These are phyloP conservation scores for Anguilla obscura DNA, from an alignment of 2,797 vertebrate genomes.

Conservation along the genomic window DNA sequence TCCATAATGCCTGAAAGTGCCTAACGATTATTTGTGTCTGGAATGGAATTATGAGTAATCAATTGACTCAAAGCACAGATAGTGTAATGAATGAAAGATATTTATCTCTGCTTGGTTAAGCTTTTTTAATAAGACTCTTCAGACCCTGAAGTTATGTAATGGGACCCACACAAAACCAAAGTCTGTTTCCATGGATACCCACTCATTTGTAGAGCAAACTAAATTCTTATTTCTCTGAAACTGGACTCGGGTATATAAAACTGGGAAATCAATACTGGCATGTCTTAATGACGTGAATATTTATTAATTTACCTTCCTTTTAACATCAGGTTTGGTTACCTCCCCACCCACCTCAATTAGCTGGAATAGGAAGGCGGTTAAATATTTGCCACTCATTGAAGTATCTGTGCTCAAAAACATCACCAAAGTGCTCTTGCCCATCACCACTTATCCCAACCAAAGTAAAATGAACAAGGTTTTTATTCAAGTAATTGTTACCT, in stretches of 20 bases:
- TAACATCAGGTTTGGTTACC: neutral
- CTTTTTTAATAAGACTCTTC: neutral
- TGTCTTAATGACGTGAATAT: neutral
- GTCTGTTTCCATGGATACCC: slow-evolving; percentile 5
- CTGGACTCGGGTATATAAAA: neutral
- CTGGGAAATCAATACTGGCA: neutral
- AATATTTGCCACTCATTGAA: neutral
- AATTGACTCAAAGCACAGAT: neutral
- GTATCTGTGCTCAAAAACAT: neutral
- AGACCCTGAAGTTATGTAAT: neutral
- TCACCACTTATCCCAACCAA: neutral
- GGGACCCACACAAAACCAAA: neutral
- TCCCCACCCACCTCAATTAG: neutral
- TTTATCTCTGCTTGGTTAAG: neutral
- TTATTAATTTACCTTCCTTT: neutral
- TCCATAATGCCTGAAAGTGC: neutral
- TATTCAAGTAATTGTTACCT: neutral
- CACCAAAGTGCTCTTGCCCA: neutral
- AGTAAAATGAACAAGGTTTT: neutral
- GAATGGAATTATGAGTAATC: neutral
- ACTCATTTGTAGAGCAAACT: neutral
- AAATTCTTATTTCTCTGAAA: neutral
- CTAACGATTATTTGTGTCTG: neutral
- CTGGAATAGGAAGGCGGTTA: neutral
- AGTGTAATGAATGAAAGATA: neutral